A percentile compares a stretch with the other conserved stretches of the same genome.
Evolutionary conservation across 2,888 invertebrate genomes (phyloP).

Genomic region (Hipparchia sbordonii): DNA sequence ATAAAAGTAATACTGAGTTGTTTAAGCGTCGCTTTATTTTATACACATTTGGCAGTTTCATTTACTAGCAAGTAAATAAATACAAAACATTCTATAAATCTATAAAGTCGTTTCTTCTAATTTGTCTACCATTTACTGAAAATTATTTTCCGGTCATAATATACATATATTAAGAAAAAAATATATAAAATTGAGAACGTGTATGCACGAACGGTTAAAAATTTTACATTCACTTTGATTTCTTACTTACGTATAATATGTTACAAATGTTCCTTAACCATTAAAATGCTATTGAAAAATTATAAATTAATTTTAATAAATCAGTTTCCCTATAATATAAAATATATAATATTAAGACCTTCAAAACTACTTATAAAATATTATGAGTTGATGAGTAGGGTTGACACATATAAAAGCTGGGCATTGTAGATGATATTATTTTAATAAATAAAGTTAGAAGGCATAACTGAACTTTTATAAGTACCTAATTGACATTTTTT

Average conservation of each 20-base stretch:
- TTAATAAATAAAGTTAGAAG: background rate
- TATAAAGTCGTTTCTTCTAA: constrained; percentile 43
- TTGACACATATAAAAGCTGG: background rate
- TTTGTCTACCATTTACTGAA: constrained; percentile 50
- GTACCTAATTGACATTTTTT: background rate
- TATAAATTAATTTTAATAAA: background rate
- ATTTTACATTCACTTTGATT: background rate
- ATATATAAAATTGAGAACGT: constrained; percentile 3
- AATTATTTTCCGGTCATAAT: constrained; percentile 18
- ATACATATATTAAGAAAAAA: background rate
- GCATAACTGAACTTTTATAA: background rate
- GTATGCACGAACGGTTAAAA: constrained; percentile 3
- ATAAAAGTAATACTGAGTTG: constrained; percentile 41
- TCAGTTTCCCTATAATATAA: background rate
- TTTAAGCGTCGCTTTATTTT: constrained; percentile 68
- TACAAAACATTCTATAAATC: constrained; percentile 55
- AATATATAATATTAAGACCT: background rate
- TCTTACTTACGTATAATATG: background rate
- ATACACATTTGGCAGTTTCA: constrained; percentile 73
- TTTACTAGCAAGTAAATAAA: constrained; percentile 58
- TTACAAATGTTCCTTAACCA: background rate
- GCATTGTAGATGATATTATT: background rate
- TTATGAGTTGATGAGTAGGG: background rate
- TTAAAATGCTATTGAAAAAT: background rate
- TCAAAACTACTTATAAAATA: background rate